Conservation (phyloP, 30 jellyfish, hydroid and myxozoan genomes). For the Haliclystus octoradiatus region DNA sequence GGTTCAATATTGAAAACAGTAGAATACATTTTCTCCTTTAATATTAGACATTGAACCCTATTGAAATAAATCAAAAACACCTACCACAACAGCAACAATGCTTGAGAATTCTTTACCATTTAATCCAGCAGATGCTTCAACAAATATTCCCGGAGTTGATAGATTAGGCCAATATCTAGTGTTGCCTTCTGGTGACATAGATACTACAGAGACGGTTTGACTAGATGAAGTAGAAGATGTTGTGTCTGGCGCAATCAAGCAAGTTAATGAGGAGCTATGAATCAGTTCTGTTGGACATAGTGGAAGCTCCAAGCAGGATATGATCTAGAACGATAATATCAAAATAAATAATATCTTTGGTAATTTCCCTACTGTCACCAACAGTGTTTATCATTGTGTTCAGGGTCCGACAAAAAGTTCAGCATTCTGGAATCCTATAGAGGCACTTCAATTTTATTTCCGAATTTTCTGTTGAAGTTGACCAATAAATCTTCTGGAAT, state of each 20-base stretch:
- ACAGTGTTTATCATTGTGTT: neutral
- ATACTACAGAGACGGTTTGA: constrained; percentile 43
- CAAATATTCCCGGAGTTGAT: constrained; percentile 43
- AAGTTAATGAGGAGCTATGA: constrained; percentile 65
- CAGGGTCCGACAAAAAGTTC: neutral
- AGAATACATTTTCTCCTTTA: too few relatives aligned
- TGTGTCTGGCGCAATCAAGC: constrained; percentile 34
- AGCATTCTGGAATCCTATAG: too few relatives aligned
- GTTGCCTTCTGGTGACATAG: constrained; percentile 83
- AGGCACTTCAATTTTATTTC: too few relatives aligned
- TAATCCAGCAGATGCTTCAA: constrained; percentile 49
- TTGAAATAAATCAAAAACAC: neutral
- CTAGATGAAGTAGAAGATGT: constrained; percentile 20
- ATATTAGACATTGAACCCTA: too few relatives aligned
- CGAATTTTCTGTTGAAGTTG: too few relatives aligned
- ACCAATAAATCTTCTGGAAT: too few relatives aligned
- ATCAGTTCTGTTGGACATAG: constrained; percentile 73
- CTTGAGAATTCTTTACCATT: constrained; percentile 70
- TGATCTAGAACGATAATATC: constrained; percentile 27
- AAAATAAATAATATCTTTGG: too few relatives aligned
- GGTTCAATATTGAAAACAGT: too few relatives aligned
- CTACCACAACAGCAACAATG: constrained; percentile 49
- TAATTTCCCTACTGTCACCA: neutral
- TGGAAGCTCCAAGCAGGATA: constrained; percentile 55
- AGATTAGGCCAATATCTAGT: constrained; percentile 76